Conservation (phyloP, 2,797 vertebrate genomes). For the Eulemur coronatus region DNA sequence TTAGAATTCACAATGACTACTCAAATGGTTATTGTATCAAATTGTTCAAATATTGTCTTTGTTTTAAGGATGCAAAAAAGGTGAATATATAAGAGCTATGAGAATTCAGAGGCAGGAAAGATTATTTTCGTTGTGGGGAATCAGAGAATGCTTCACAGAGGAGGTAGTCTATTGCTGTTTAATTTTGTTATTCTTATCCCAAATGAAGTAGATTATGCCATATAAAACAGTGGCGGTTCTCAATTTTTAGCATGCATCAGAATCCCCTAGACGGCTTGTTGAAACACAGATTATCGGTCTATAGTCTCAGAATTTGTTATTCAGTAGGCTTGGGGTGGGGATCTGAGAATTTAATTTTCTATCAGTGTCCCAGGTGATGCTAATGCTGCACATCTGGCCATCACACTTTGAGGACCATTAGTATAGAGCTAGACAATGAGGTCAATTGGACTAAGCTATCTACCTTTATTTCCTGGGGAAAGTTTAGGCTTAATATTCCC, state of each 20-base stretch:
- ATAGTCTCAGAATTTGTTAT: not conserved
- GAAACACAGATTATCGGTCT: not conserved
- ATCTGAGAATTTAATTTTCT: not conserved
- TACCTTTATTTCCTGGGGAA: not conserved
- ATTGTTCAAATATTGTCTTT: not conserved
- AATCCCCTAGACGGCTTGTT: not conserved
- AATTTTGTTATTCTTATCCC: not conserved
- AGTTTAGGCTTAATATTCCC: not conserved
- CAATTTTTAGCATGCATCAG: not conserved
- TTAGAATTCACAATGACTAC: not conserved
- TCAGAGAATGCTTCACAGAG: not conserved
- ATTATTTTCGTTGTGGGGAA: not conserved
- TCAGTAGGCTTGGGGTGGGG: not conserved
- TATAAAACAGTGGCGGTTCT: not conserved
- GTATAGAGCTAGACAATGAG: not conserved
- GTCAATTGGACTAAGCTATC: not conserved
- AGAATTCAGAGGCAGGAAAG: not conserved
- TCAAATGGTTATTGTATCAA: not conserved
- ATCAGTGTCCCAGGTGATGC: not conserved
- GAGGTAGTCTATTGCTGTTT: not conserved
- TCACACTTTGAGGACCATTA: not conserved
- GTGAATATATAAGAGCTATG: not conserved
- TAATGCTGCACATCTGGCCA: not conserved
- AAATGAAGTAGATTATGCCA: not conserved
- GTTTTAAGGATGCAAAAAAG: not conserved